Conservation (phyloP, 2,888 invertebrate genomes). For the Incurvaria masculella region DNA sequence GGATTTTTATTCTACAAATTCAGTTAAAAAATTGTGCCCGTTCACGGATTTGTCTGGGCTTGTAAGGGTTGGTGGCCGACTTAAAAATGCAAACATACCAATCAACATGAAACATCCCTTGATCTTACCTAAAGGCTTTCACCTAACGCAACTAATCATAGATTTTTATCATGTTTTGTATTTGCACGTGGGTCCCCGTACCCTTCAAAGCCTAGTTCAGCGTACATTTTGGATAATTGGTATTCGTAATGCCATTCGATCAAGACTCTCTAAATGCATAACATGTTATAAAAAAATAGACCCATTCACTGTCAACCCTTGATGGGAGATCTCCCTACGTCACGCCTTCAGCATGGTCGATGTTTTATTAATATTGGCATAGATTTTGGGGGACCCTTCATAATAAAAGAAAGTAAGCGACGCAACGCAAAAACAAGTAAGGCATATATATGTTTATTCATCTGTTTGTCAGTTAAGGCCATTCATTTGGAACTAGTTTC, state of each 20-base stretch:
- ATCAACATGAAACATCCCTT: not conserved
- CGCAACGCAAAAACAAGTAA: constrained; percentile 7
- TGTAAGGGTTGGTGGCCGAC: constrained; percentile 4
- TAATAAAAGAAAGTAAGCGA: constrained; percentile 6
- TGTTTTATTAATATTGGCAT: constrained; percentile 11
- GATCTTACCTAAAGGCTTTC: constrained; percentile 1
- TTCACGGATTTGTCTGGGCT: not conserved
- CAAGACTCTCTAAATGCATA: not conserved
- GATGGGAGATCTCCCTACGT: not conserved
- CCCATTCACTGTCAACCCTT: not conserved
- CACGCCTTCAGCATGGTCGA: not conserved
- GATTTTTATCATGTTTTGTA: constrained; percentile 4
- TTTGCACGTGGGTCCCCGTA: constrained; percentile 5
- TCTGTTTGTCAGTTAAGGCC: constrained; percentile 17
- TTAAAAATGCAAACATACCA: not conserved
- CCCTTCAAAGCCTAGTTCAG: not conserved
- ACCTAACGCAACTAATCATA: not conserved
- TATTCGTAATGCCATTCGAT: not conserved
- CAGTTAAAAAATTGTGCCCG: not conserved
- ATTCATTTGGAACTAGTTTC: constrained; percentile 18
- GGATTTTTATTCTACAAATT: not conserved
- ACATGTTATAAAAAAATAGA: not conserved
- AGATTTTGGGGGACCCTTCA: constrained; percentile 15
- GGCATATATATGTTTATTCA: constrained; percentile 10
- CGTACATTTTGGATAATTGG: not conserved